Conservation (phyloP, 1,140 invertebrate species). For the Zaprionus tsacasi region DNA sequence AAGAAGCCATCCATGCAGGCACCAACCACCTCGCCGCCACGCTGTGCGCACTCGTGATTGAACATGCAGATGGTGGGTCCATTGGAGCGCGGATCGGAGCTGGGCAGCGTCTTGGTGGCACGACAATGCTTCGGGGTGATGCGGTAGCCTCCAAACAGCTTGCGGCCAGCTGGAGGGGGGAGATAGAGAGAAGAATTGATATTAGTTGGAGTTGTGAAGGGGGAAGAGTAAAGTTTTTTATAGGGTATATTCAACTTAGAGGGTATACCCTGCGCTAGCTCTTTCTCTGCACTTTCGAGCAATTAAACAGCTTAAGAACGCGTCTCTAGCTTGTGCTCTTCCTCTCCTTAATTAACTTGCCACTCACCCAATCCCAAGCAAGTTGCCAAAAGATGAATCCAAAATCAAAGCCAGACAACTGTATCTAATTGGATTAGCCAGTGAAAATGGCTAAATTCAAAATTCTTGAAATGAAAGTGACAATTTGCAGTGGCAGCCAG, state of each 20-base stretch:
- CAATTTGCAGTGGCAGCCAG: slow-evolving; percentile 33
- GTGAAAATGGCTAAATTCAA: slow-evolving; percentile 64
- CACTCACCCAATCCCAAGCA: slow-evolving; percentile 8
- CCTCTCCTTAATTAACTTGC: slow-evolving; percentile 39
- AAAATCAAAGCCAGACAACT: slow-evolving; percentile 54
- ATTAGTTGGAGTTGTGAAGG: background rate
- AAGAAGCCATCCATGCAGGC: slow-evolving; percentile 95
- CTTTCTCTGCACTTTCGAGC: background rate
- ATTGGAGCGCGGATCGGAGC: slow-evolving; percentile 85
- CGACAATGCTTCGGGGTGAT: slow-evolving; percentile 92
- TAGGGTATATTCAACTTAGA: background rate
- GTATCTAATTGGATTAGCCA: slow-evolving; percentile 63
- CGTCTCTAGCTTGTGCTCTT: background rate
- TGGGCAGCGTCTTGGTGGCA: slow-evolving; percentile 85
- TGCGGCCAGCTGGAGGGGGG: slow-evolving; percentile 87
- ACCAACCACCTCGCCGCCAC: slow-evolving; percentile 92
- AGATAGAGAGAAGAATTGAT: background rate
- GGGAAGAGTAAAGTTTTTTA: background rate
- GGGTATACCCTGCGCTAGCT: background rate
- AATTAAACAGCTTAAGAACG: background rate
- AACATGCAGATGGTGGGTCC: slow-evolving; percentile 96
- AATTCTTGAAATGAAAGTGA: slow-evolving; percentile 78
- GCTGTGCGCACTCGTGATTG: slow-evolving; percentile 93
- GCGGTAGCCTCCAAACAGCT: slow-evolving; percentile 93
- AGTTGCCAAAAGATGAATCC: background rate